Conservation (phyloP, 1,140 invertebrate genomes). For the Oreohelix idahoensis region DNA sequence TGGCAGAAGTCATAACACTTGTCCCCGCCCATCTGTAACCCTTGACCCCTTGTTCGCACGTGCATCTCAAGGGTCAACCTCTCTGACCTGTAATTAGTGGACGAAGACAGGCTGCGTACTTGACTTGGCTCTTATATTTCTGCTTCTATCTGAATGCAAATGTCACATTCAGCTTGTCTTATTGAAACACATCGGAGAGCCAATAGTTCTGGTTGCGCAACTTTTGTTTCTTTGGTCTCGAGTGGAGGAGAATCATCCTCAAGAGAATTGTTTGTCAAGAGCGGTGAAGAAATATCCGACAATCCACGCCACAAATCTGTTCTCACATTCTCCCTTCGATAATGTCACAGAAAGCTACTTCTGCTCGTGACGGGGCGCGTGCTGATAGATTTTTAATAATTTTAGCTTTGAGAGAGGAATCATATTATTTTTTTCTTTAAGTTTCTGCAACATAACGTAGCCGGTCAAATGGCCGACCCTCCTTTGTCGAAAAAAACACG, state of each 20-base stretch:
- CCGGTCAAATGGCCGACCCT: too few species aligned
- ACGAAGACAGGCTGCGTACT: neutral
- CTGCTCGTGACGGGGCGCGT: neutral
- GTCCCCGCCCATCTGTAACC: constrained; percentile 26
- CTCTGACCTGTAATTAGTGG: constrained; percentile 29
- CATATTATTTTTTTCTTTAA: too few species aligned
- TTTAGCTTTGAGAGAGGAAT: too few species aligned
- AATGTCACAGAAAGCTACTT: neutral
- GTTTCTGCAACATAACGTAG: too few species aligned
- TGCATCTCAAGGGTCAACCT: constrained; percentile 23
- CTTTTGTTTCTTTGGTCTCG: neutral
- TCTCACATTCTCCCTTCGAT: neutral
- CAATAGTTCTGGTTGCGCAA: neutral
- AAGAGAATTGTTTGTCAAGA: neutral
- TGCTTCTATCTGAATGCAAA: constrained; percentile 34
- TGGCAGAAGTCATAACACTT: constrained; percentile 30
- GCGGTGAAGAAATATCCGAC: neutral
- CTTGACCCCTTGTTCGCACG: constrained; percentile 23
- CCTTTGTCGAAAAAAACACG: too few species aligned
- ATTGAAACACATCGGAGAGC: neutral
- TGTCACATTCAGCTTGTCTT: constrained; percentile 19
- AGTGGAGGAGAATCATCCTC: neutral
- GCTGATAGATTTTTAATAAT: constrained; percentile 30
- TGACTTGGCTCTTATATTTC: constrained; percentile 13
- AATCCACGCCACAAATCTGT: neutral